Evolutionary conservation across 2,888 invertebrate species (phyloP).

Genomic region (Mycalesis mineus): DNA sequence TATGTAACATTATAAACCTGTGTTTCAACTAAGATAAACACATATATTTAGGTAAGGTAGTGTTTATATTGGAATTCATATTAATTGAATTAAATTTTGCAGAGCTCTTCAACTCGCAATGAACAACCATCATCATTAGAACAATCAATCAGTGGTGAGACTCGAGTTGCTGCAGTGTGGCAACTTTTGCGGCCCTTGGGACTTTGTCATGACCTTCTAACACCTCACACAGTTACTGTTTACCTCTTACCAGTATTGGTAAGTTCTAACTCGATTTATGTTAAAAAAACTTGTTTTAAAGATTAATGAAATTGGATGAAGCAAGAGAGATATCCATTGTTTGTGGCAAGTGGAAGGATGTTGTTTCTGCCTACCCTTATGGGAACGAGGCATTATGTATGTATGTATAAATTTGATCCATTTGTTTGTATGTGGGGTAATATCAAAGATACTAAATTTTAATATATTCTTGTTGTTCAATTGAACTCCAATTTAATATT

Average conservation of each 20-base stretch:
- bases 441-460: too few species aligned
- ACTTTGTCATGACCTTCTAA: constrained; percentile 93
- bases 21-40: background rate
- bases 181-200: constrained; percentile 92
- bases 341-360: too few species aligned
- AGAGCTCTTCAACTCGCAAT: constrained; percentile 49
- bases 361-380: too few species aligned
- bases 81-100: background rate
- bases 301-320: too few species aligned
- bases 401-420: too few species aligned
- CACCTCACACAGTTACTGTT: constrained; percentile 92
- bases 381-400: too few species aligned
- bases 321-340: too few species aligned
- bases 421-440: too few species aligned
- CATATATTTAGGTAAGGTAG: too few species aligned
- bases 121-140: constrained; percentile 66
- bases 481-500: too few species aligned
- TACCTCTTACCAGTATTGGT: constrained; percentile 95
- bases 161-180: constrained; percentile 69
- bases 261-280: constrained; percentile 67
- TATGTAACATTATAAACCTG: constrained; percentile 31
- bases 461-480: too few species aligned
- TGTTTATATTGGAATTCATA: background rate
- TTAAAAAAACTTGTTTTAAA: too few species aligned
- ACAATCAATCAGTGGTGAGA: constrained; percentile 60